These are phyloP conservation scores for Ibycter americanus DNA, from an alignment of 2,797 vertebrate genomes.

Conservation along the genomic window DNA sequence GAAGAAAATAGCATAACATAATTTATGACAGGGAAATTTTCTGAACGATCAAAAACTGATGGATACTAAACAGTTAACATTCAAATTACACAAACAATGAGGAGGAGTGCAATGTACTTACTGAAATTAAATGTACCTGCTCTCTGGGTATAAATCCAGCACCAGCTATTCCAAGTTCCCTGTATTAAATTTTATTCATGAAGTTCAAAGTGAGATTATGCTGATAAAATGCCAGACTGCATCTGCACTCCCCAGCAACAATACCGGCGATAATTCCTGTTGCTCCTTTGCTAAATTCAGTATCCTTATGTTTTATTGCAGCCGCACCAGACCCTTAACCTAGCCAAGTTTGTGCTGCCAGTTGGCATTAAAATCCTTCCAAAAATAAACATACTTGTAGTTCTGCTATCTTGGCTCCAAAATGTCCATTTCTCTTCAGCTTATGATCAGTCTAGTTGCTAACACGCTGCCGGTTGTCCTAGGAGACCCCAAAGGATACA, in stretches of 20 bases:
- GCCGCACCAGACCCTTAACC: slow-evolving; percentile 13
- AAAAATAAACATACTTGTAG: slow-evolving; percentile 47
- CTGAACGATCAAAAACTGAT: background rate
- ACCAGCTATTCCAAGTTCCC: slow-evolving; percentile 16
- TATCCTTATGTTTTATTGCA: slow-evolving; percentile 40
- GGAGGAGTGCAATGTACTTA: slow-evolving; percentile 33
- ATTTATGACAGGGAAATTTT: background rate
- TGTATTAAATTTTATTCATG: slow-evolving; percentile 56
- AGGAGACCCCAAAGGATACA: background rate
- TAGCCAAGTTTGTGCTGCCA: slow-evolving; percentile 39
- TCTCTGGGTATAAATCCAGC: slow-evolving; percentile 36
- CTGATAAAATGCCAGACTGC: slow-evolving; percentile 61
- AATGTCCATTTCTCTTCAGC: background rate
- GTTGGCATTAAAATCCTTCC: slow-evolving; percentile 26
- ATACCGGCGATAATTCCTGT: slow-evolving; percentile 25
- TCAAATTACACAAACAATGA: background rate
- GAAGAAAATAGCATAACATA: background rate
- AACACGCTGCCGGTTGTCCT: background rate
- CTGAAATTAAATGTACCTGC: slow-evolving; percentile 58
- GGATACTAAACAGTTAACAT: slow-evolving; percentile 22
- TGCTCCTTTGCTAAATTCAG: slow-evolving; percentile 46
- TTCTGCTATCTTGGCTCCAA: slow-evolving; percentile 33
- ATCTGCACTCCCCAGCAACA: slow-evolving; percentile 42
- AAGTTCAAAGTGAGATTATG: slow-evolving; percentile 45
- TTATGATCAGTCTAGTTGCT: background rate